Percentiles rank a stretch among this genome's conserved stretches.
Evolutionary conservation across 2,797 vertebrate genomes (phyloP).

Genomic region (Trachurus trachurus): DNA sequence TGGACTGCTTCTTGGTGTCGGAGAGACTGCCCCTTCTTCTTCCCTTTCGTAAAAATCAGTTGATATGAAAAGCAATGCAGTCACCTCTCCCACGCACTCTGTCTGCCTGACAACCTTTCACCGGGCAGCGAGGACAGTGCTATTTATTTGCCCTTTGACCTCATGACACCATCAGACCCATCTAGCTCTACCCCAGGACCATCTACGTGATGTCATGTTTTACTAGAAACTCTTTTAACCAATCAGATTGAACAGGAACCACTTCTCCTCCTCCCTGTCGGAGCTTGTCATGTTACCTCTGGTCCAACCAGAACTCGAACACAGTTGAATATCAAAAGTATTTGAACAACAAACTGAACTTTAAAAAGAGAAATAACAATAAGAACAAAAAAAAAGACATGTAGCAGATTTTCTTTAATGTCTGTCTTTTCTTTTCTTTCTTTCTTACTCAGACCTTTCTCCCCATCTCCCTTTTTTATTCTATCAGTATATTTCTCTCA

Average conservation of each 20-base stretch:
- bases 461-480: slow-evolving; percentile 79
- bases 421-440: slow-evolving; percentile 79
- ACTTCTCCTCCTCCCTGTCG: slow-evolving; percentile 64
- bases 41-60: slow-evolving; percentile 84
- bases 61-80: slow-evolving; percentile 84
- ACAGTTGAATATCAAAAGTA: slow-evolving; percentile 74
- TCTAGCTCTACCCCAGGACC: slow-evolving; percentile 82
- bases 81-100: slow-evolving; percentile 72
- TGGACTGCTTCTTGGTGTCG: slow-evolving; percentile 74
- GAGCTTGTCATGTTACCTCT: slow-evolving; percentile 74
- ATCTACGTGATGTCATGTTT: slow-evolving; percentile 83
- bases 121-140: slow-evolving; percentile 77
- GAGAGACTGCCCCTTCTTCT: slow-evolving; percentile 74
- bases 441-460: slow-evolving; percentile 81
- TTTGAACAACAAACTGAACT: slow-evolving; percentile 82
- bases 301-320: slow-evolving; percentile 76
- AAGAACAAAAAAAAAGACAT: slow-evolving; percentile 84
- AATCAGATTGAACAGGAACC: slow-evolving; percentile 77
- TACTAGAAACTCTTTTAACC: slow-evolving; percentile 80
- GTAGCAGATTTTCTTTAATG: slow-evolving; percentile 84
- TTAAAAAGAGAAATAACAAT: slow-evolving; percentile 77
- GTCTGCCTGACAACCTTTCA: slow-evolving; percentile 77
- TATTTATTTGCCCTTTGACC: slow-evolving; percentile 79
- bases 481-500: slow-evolving; percentile 85
- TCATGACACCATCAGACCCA: slow-evolving; percentile 80